phyloP scores from a whole-genome alignment of 2,797 vertebrate species.

The Gadopsis marmoratus region DNA sequence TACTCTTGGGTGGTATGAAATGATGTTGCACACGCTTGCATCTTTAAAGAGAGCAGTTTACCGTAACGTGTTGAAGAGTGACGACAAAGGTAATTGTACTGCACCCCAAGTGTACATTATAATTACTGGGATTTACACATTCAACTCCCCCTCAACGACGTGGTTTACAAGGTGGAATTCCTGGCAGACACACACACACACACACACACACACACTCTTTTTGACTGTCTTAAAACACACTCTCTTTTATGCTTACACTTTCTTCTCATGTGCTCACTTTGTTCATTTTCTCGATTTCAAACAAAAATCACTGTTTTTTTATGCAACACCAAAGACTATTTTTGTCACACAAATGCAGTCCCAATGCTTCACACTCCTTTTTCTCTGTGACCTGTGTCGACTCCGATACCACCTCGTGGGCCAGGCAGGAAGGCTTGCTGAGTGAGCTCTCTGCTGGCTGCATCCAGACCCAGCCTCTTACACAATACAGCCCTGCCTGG shows the following conservation, averaged over 20 bases:
- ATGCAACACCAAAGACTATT: conserved; percentile 35
- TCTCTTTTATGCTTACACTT: conserved; percentile 21
- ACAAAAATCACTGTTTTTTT: background rate
- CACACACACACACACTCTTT: conserved; percentile 18
- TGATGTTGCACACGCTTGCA: conserved; percentile 34
- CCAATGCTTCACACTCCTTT: conserved; percentile 48
- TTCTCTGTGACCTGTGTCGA: conserved; percentile 75
- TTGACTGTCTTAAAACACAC: conserved; percentile 44
- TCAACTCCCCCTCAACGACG: conserved; percentile 25
- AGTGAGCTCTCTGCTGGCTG: conserved; percentile 78
- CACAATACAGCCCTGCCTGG: conserved; percentile 81
- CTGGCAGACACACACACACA: conserved; percentile 52
- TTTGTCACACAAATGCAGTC: conserved; percentile 45
- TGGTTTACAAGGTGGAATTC: conserved; percentile 71
- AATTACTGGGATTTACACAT: conserved; percentile 71
- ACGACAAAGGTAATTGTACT: conserved; percentile 64
- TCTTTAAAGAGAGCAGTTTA: conserved; percentile 52
- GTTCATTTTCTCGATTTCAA: conserved; percentile 26
- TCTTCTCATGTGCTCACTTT: background rate
- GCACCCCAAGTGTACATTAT: conserved; percentile 51
- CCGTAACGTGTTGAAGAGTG: conserved; percentile 42
- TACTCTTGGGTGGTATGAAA: conserved; percentile 46
- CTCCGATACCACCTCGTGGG: conserved; percentile 78
- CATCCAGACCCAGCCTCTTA: conserved; percentile 86
- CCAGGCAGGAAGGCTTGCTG: conserved; percentile 82